A percentile compares a stretch with the other conserved stretches of the same genome.
Conservation (phyloP, 2,888 invertebrate species). For the Apamea monoglypha region DNA sequence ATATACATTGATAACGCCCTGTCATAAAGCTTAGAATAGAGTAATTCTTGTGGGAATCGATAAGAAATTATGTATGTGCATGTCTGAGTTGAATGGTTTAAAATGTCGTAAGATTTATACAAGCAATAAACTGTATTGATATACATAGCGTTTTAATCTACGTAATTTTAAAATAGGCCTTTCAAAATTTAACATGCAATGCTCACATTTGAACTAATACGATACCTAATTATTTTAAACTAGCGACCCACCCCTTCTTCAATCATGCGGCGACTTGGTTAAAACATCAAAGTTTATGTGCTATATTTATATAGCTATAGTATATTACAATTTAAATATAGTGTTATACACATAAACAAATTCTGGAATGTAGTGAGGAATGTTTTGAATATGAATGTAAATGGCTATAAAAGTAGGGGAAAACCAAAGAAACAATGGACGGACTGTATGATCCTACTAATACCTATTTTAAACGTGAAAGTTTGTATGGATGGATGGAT, state of each 20-base stretch:
- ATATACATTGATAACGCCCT: constrained; percentile 20
- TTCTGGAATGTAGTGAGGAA: neutral
- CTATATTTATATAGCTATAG: too few relatives aligned
- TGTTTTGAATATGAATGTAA: neutral
- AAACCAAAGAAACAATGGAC: neutral
- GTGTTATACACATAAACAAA: neutral
- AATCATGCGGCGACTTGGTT: too few relatives aligned
- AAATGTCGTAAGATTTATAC: constrained; percentile 1
- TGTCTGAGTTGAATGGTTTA: neutral
- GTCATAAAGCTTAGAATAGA: constrained; percentile 29
- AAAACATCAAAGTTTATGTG: too few relatives aligned
- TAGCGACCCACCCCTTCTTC: neutral
- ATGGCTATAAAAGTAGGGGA: neutral
- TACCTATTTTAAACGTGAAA: too few relatives aligned
- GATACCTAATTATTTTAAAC: neutral
- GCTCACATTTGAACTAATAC: too few relatives aligned
- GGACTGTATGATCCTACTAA: too few relatives aligned
- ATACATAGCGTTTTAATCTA: neutral
- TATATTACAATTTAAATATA: too few relatives aligned
- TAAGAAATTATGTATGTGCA: constrained; percentile 12
- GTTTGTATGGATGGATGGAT: too few relatives aligned
- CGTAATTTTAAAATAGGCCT: neutral
- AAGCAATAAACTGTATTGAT: neutral
- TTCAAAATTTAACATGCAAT: neutral
- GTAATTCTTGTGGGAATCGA: constrained; percentile 22